Conservation (phyloP, 2,797 vertebrate species). For the Acestrorhynchus altus region DNA sequence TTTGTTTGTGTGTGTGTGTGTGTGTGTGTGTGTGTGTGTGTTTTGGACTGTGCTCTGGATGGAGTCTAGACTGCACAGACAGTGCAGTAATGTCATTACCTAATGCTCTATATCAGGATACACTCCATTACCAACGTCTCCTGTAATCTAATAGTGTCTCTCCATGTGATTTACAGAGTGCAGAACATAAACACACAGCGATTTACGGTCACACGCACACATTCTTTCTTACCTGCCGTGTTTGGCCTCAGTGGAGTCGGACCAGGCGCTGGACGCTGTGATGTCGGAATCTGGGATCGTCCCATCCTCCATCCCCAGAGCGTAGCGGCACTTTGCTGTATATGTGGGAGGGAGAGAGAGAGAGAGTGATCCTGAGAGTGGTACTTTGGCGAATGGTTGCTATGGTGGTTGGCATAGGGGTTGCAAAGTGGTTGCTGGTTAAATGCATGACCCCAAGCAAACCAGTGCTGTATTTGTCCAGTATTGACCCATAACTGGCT, state of each 20-base stretch:
- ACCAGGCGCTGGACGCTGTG: slow-evolving; percentile 92
- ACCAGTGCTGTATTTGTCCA: too few relatives aligned
- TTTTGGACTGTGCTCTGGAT: slow-evolving; percentile 47
- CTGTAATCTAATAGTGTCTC: slow-evolving; percentile 66
- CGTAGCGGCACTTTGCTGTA: slow-evolving; percentile 89
- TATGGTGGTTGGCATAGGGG: too few relatives aligned
- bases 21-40: slow-evolving; percentile 25
- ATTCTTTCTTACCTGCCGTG: slow-evolving; percentile 84
- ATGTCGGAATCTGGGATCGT: slow-evolving; percentile 90
- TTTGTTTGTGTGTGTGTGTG: background rate
- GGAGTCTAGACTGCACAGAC: slow-evolving; percentile 47
- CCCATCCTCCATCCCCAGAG: slow-evolving; percentile 93
- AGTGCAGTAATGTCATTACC: slow-evolving; percentile 70
- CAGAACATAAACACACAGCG: slow-evolving; percentile 44
- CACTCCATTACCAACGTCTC: slow-evolving; percentile 62
- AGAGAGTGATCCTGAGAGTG: background rate
- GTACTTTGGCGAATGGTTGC: too few relatives aligned
- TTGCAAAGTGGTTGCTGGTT: too few relatives aligned
- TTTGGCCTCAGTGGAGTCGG: slow-evolving; percentile 92
- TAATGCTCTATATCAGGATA: slow-evolving; percentile 64
- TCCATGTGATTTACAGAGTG: slow-evolving; percentile 59
- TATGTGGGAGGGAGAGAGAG: slow-evolving; percentile 11
- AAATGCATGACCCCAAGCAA: too few relatives aligned
- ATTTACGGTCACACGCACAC: background rate
- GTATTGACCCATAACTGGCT: too few relatives aligned